phyloP scores from a whole-genome alignment of 2,797 vertebrate species.

The Atherinosoma microstoma region DNA sequence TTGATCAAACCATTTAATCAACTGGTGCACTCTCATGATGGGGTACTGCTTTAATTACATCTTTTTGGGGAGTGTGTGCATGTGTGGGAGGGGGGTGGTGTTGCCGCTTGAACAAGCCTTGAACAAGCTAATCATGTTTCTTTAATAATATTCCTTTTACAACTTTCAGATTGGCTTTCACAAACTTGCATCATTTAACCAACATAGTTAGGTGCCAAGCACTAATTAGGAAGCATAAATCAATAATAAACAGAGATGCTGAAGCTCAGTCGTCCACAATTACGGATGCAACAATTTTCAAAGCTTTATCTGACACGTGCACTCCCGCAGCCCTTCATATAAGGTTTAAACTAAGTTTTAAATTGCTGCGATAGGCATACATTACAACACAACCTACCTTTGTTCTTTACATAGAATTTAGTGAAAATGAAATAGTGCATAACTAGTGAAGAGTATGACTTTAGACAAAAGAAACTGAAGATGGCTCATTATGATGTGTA shows the following conservation, averaged over 20 bases:
- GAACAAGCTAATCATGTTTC: constrained; percentile 49
- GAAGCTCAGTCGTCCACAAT: constrained; percentile 25
- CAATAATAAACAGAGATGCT: constrained; percentile 64
- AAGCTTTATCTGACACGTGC: constrained; percentile 26
- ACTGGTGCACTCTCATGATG: background rate
- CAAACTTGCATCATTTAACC: constrained; percentile 68
- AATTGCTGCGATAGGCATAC: background rate
- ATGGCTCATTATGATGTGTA: background rate
- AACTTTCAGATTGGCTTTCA: constrained; percentile 64
- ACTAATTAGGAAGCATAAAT: constrained; percentile 69
- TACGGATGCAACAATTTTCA: constrained; percentile 43
- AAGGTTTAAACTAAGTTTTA: background rate
- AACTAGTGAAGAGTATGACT: background rate
- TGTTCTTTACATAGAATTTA: background rate
- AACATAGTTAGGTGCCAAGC: constrained; percentile 43
- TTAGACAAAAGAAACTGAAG: background rate
- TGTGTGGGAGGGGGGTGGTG: too few species aligned
- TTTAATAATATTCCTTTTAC: constrained; percentile 51
- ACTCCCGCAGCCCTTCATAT: background rate
- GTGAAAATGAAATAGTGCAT: background rate
- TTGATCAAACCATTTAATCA: constrained; percentile 30
- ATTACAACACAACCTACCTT: background rate
- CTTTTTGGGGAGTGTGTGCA: background rate
- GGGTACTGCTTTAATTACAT: constrained; percentile 31
- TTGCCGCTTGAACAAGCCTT: constrained; percentile 10